Conservation (phyloP, 2,113 vertebrate genomes). For the Dicrurus megarhynchus region DNA sequence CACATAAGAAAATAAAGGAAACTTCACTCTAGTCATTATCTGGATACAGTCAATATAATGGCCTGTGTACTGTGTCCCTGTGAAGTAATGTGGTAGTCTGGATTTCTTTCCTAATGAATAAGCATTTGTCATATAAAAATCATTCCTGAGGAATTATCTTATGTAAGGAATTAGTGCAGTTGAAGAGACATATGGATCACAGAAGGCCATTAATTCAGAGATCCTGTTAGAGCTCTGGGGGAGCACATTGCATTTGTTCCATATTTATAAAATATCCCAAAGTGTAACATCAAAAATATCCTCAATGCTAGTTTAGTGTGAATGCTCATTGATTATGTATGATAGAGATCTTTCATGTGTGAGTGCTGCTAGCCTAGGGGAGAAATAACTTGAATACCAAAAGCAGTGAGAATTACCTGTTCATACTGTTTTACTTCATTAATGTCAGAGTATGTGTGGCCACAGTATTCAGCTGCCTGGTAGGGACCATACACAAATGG, state of each 20-base stretch:
- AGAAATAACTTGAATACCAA: not conserved
- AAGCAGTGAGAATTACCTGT: not conserved
- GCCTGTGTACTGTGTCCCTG: not conserved
- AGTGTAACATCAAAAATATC: not conserved
- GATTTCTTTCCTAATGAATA: not conserved
- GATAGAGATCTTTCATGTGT: not conserved
- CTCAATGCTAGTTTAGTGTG: not conserved
- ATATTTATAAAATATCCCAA: not conserved
- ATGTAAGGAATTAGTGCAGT: not conserved
- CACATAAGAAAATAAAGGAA: not conserved
- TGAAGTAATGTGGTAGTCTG: not conserved
- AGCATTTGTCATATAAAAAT: not conserved
- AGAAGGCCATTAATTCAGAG: not conserved
- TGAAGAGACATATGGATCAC: not conserved
- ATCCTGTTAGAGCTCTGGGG: not conserved
- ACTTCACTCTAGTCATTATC: not conserved
- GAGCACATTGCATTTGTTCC: not conserved
- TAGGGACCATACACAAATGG: not conserved
- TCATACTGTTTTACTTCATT: not conserved
- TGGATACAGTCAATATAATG: not conserved
- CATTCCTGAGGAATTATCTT: not conserved
- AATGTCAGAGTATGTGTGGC: not conserved
- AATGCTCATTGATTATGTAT: not conserved
- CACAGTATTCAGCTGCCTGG: not conserved
- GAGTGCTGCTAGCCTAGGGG: not conserved